Evolutionary conservation across 2,113 vertebrate species (phyloP).

Genomic region (Acrocephalus arundinaceus): DNA sequence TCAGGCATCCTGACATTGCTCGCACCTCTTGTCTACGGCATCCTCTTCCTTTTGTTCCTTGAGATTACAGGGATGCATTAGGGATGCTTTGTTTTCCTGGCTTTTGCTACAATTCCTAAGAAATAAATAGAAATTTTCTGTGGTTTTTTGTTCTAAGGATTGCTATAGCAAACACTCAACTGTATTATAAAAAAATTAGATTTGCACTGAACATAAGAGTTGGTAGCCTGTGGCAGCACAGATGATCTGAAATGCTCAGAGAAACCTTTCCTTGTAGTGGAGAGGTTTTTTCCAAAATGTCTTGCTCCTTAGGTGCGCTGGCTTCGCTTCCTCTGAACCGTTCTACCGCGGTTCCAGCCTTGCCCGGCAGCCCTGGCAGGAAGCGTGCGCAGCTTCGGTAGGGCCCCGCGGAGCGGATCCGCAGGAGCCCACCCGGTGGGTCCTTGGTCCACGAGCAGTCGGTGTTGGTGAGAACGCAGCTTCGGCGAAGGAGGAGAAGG

Average conservation of each 20-base stretch:
- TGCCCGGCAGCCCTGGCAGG: too few relatives aligned
- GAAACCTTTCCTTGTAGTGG: background rate
- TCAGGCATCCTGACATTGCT: background rate
- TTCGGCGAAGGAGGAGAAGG: too few relatives aligned
- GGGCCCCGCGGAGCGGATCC: too few relatives aligned
- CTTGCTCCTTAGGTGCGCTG: background rate
- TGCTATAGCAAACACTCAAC: background rate
- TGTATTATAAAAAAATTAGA: background rate
- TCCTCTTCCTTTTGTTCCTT: background rate
- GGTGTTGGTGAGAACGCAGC: too few relatives aligned
- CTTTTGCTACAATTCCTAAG: background rate
- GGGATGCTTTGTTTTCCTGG: background rate
- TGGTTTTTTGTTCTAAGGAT: background rate
- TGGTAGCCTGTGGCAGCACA: background rate
- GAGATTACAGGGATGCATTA: background rate
- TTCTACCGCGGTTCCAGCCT: too few relatives aligned
- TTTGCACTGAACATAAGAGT: background rate
- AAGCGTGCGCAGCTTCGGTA: too few relatives aligned
- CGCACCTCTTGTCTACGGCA: rapidly evolving
- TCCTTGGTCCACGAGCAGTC: too few relatives aligned
- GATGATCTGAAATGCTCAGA: background rate
- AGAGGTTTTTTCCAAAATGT: background rate
- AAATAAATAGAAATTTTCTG: background rate
- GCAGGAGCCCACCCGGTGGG: too few relatives aligned
- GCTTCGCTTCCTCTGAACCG: too few relatives aligned